phyloP scores from a whole-genome alignment of 2,113 vertebrate species.

The Jaculus jaculus region DNA sequence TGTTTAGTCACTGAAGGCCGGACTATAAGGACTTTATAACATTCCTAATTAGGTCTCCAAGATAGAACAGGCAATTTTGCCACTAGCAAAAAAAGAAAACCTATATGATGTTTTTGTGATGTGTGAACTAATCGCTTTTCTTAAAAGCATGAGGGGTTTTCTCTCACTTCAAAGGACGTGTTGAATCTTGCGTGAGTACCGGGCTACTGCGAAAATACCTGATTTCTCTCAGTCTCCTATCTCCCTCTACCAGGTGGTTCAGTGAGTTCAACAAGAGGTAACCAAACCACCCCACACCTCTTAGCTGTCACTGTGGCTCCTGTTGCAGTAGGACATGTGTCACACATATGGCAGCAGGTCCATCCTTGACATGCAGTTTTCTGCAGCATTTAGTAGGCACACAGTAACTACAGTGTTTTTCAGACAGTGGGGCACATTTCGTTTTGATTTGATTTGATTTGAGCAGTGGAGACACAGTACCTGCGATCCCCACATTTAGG shows the following conservation, averaged over 20 bases:
- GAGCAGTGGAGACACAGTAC: too few relatives aligned
- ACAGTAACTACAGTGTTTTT: background rate
- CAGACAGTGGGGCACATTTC: background rate
- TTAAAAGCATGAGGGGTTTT: background rate
- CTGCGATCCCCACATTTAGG: background rate
- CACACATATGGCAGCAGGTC: background rate
- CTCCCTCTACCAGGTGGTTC: background rate
- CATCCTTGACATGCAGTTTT: accelerated
- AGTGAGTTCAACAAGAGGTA: background rate
- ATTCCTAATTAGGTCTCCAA: constrained; percentile 22
- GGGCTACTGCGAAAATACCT: background rate
- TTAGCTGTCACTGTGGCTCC: too few relatives aligned
- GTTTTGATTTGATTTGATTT: background rate
- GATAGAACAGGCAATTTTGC: background rate
- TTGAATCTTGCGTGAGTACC: background rate
- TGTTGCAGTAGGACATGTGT: accelerated
- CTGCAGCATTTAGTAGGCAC: background rate
- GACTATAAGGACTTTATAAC: background rate
- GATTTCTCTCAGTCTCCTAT: background rate
- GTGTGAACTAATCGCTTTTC: background rate
- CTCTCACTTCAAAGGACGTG: background rate
- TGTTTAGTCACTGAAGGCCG: background rate
- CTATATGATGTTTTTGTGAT: background rate
- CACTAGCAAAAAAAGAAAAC: background rate
- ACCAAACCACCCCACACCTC: background rate